Conservation (phyloP, 2,113 vertebrate genomes). For the Hydropotes inermis region DNA sequence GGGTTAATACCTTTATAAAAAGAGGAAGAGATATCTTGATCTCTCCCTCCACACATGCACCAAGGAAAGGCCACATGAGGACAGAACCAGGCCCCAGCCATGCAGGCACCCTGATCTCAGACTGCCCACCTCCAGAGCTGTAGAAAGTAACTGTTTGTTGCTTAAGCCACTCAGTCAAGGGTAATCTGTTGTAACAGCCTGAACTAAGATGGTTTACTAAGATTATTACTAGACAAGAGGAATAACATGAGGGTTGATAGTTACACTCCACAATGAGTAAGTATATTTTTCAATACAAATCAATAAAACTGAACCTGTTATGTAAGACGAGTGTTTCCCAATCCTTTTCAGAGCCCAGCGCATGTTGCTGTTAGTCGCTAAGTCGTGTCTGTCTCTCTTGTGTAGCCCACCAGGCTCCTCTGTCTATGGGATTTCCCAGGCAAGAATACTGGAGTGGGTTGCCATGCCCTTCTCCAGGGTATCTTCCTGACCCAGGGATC, state of each 20-base stretch:
- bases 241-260: not conserved
- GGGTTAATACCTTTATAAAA: not conserved
- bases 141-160: accelerated
- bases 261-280: not conserved
- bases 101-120: not conserved
- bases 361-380: not conserved
- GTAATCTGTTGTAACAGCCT: not conserved
- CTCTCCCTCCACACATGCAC: not conserved
- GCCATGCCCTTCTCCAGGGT: not conserved
- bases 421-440: not conserved
- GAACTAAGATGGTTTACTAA: not conserved
- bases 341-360: not conserved
- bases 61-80: not conserved
- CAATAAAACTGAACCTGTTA: not conserved
- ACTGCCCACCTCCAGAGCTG: not conserved
- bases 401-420: not conserved
- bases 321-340: not conserved
- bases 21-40: not conserved
- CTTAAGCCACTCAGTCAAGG: not conserved
- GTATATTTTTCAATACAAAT: not conserved
- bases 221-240: not conserved
- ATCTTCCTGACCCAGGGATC: not conserved
- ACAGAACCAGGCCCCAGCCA: too few species aligned
- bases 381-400: not conserved
- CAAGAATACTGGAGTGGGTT: not conserved